phyloP scores from a whole-genome alignment of 2,797 vertebrate species.

The Nannoperca australis region DNA sequence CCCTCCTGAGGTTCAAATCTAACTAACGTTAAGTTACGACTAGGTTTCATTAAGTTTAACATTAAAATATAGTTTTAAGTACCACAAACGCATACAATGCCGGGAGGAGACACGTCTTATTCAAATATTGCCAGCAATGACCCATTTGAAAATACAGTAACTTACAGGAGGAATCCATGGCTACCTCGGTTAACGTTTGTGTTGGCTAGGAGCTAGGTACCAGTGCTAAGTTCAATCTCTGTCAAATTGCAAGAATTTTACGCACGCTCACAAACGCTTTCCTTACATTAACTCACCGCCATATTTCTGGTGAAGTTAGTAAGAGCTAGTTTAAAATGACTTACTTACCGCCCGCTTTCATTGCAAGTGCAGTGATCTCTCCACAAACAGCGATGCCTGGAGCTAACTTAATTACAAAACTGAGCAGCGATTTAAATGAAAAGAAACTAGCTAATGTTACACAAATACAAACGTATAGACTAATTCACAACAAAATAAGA shows the following conservation, averaged over 20 bases:
- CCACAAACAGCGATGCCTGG: slow-evolving; percentile 26
- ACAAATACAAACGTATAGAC: neutral
- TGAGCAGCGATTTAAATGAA: slow-evolving; percentile 42
- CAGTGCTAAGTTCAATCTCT: slow-evolving; percentile 5
- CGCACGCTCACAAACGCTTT: fast-evolving
- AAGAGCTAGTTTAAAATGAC: neutral
- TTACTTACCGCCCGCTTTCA: slow-evolving; percentile 89
- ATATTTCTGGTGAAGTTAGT: neutral
- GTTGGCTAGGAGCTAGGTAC: slow-evolving; percentile 10
- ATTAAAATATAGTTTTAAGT: neutral
- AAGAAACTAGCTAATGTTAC: neutral
- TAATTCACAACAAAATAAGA: neutral
- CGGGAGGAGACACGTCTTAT: fast-evolving
- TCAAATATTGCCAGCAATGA: neutral
- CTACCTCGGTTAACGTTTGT: slow-evolving; percentile 22
- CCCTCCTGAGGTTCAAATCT: slow-evolving; percentile 78
- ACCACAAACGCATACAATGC: fast-evolving
- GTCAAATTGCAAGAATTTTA: neutral
- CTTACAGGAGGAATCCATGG: neutral
- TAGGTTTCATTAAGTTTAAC: neutral
- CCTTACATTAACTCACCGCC: fast-evolving
- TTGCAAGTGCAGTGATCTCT: slow-evolving; percentile 76
- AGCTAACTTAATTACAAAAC: slow-evolving; percentile 19
- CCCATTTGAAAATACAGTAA: slow-evolving; percentile 1
- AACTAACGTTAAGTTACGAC: neutral